These are phyloP conservation scores for Drosophila borealis DNA, from an alignment of 2,888 invertebrate genomes.

Conservation along the genomic window DNA sequence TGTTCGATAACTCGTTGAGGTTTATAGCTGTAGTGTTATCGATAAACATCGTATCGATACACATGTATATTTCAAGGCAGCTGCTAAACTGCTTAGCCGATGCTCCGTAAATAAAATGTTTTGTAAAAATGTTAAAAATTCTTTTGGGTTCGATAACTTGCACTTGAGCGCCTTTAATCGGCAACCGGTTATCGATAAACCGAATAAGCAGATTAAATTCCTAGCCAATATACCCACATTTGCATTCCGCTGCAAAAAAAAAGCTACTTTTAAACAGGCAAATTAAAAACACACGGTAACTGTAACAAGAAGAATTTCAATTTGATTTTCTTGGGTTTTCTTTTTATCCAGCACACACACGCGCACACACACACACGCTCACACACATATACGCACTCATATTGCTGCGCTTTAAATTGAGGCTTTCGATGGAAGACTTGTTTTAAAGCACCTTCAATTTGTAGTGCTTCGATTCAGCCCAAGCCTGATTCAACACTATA, in stretches of 20 bases:
- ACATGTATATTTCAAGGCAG: no score
- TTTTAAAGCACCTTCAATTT: constrained; percentile 20
- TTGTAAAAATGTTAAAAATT: no score
- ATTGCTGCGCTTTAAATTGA: constrained; percentile 32
- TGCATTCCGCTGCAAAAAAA: not conserved
- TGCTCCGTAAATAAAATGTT: no score
- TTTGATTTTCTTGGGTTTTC: constrained; percentile 31
- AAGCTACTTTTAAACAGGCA: constrained; percentile 5
- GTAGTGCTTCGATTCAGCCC: constrained; percentile 2
- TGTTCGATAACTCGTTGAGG: no score
- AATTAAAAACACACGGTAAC: constrained; percentile 25
- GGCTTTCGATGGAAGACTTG: constrained; percentile 18
- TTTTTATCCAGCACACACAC: constrained; percentile 6
- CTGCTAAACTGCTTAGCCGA: no score
- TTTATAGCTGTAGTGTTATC: no score
- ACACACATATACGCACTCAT: not conserved
- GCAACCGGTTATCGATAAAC: not conserved
- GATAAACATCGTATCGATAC: no score
- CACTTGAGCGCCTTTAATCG: no score
- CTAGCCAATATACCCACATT: constrained; percentile 7
- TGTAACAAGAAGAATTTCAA: constrained; percentile 38
- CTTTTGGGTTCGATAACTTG: no score
- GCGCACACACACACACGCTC: not conserved
- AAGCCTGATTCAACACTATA: constrained; percentile 3
- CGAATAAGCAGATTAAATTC: not conserved